Base-by-base conservation (phyloP, 2,113 vertebrate species). In the Ornithorhynchus anatinus region DNA sequence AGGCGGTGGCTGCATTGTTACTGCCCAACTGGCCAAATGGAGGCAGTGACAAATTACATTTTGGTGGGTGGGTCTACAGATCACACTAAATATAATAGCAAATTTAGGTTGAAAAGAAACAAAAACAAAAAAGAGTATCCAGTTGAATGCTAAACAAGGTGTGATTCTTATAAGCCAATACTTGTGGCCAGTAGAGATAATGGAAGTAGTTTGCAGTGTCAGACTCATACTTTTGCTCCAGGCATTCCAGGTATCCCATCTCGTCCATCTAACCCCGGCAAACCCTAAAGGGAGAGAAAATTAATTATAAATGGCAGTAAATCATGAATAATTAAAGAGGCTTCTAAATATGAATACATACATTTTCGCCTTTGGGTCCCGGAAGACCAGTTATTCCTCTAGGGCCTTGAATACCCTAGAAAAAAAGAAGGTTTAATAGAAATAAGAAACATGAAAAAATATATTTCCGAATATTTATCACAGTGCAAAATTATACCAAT, bases 171-270 rank as follows among this genome's bases (percentile, higher is more conserved):
- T n/a, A n/a, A n/a, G n/a, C n/a, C n/a, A n/a, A n/a, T n/a, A n/a
- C n/a, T n/a, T n/a, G n/a, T n/a, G n/a, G n/a, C n/a, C n/a, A n/a
- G n/a, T n/a, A n/a, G n/a, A n/a, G n/a, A n/a, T n/a, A n/a, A n/a
- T n/a, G n/a, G n/a, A n/a, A n/a, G n/a, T n/a, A n/a, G n/a, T n/a
- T n/a, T n/a, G n/a, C n/a, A n/a, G n/a, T n/a, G 35, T 10, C 45
- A 59, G 62, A 56, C 4, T n/a, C 68, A 52, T 94, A 99, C 98
- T 95, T 99, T 99, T 88, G 88, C 54, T 84, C 96, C 97, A 0
- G 96, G 98, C 93, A 98, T 95, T 79, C 96, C 97, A 84, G 97
- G 97, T 56, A 99, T 99, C 65, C 97, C 98, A 42, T 97, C 96
- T 38, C 94, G 95, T 5, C 95, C 96, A 58, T 97, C 94, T 1